Conservation (phyloP, 2,888 invertebrate species). For the Sericinus montela region DNA sequence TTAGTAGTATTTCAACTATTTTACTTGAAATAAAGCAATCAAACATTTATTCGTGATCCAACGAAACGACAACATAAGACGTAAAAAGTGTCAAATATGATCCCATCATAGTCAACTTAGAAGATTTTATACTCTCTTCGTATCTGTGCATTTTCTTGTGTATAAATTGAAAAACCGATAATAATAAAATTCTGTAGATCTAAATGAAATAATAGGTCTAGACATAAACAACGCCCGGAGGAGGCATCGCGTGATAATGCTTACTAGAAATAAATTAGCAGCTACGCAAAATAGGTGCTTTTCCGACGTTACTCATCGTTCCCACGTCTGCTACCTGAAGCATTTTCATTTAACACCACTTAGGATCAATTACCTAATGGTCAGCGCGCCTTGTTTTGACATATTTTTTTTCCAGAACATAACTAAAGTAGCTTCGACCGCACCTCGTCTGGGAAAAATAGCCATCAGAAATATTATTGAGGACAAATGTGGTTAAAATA, state of each 20-base stretch:
- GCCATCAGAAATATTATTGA: no score
- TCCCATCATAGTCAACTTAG: no score
- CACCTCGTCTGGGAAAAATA: neutral
- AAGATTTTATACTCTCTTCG: no score
- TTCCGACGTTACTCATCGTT: constrained; percentile 6
- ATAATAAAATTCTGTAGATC: constrained; percentile 9
- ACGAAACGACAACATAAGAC: no score
- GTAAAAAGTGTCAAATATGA: no score
- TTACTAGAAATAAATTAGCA: constrained; percentile 16
- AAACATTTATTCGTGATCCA: no score
- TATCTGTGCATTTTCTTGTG: no score
- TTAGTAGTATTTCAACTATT: no score
- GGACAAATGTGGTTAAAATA: no score
- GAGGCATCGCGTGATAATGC: constrained; percentile 15
- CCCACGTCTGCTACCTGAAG: neutral
- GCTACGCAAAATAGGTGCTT: constrained; percentile 5
- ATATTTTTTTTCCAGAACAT: neutral
- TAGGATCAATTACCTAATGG: constrained; percentile 20
- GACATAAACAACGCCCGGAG: constrained; percentile 3
- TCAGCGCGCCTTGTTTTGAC: constrained; percentile 13
- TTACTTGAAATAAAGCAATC: no score
- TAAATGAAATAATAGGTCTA: constrained; percentile 15
- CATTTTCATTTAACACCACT: constrained; percentile 12
- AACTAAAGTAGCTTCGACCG: constrained; percentile 1
- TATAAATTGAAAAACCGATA: no score